Conservation (phyloP, 2,797 vertebrate species). For the Sebastes nivosus region DNA sequence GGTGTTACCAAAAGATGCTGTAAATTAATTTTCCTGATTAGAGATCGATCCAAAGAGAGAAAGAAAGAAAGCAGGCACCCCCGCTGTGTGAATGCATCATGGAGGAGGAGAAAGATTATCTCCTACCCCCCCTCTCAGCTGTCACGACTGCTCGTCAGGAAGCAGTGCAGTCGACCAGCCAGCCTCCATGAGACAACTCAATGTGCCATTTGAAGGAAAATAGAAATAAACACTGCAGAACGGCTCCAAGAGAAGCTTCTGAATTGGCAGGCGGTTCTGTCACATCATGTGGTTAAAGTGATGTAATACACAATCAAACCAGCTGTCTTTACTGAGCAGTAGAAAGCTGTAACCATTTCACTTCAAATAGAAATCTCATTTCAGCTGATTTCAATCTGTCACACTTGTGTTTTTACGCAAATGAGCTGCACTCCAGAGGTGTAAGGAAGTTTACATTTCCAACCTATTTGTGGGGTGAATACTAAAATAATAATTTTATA, state of each 20-base stretch:
- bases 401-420: neutral
- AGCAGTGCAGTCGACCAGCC: neutral
- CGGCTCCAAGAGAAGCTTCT: neutral
- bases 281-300: constrained; percentile 10
- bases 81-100: neutral
- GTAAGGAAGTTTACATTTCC: neutral
- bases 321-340: neutral
- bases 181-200: neutral
- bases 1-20: neutral
- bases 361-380: neutral
- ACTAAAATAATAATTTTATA: neutral
- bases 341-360: neutral
- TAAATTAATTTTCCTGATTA: neutral
- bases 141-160: neutral
- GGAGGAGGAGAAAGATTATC: neutral
- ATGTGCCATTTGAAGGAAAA: constrained; percentile 16
- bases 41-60: neutral
- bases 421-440: neutral
- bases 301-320: neutral
- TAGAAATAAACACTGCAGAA: constrained; percentile 10
- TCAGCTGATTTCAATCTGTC: neutral
- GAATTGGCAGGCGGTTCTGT: neutral
- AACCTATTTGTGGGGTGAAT: neutral
- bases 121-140: neutral
- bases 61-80: neutral